Base-by-base conservation (phyloP, 2,888 invertebrate species). In the Drosophila leonis region DNA sequence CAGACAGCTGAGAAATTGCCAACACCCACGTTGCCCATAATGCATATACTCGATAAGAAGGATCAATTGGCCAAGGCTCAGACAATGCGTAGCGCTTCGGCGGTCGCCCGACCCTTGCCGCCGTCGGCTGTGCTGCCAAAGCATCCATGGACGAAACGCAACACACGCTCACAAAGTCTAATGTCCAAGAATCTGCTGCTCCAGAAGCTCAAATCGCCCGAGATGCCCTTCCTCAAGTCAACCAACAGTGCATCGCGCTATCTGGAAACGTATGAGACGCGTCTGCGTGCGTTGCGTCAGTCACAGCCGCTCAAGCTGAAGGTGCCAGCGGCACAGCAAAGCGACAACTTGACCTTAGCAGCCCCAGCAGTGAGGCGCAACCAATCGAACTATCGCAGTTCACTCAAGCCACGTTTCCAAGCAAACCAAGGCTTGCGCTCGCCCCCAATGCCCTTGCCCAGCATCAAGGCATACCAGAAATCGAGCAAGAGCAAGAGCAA, bases 211-310 rank as follows among this genome's bases (percentile, higher is more conserved):
- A 1, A 4, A 2, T 7, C 37, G 20, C 24, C 37, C 2, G n/a
- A 10, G 8, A 3, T 64, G 29, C 4, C 13, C 1, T 18, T 13
- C 5, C 8, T 46, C 0, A 24, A 29, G 7, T 2, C 37, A 9
- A 35, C 44, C 12, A 35, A 29, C 15, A 31, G 12, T 0, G 10
- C 31, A 5, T n/a, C 18, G 1, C 13, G 24, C 0, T 12, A 5
- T 8, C 13, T 31, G 20, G 63, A 64, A 12, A 48, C 62, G 1
- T 33, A 20, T 13, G 62, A 62, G 31, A 27, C 48, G 4, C 39
- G 48, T 0, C 48, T 33, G 24, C n/a, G 37, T 6, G 37, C 63
- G 9, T 1, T 10, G 8, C 31, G 46, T 5, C 12, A 10, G 13
- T 31, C 48, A 0, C 24, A 64, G 39, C 63, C 63, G 1, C 20